These are phyloP conservation scores for Protodeltote pygarga DNA, from an alignment of 2,888 invertebrate species.

Conservation along the genomic window DNA sequence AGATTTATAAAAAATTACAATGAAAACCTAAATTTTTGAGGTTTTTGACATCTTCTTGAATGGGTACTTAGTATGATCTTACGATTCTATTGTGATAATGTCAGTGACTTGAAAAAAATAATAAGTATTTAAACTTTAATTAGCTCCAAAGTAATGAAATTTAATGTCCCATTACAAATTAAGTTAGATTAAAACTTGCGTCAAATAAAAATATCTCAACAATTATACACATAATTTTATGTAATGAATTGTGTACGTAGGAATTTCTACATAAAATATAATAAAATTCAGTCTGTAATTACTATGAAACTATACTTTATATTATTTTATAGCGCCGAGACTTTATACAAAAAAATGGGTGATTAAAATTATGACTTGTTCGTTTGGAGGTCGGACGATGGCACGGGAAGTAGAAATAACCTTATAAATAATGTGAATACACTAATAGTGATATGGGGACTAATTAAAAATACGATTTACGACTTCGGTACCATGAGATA, in stretches of 20 bases:
- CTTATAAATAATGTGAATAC: slow-evolving; percentile 59
- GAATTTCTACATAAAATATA: slow-evolving; percentile 42
- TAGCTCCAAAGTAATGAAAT: slow-evolving; percentile 41
- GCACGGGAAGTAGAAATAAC: slow-evolving; percentile 62
- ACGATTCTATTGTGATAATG: slow-evolving; percentile 38
- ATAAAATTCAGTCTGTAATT: slow-evolving; percentile 41
- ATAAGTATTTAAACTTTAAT: slow-evolving; percentile 45
- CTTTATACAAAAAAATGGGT: slow-evolving; percentile 42
- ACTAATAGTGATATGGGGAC: slow-evolving; percentile 51
- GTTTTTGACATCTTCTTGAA: slow-evolving; percentile 45
- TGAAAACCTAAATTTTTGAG: slow-evolving; percentile 15
- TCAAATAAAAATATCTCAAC: slow-evolving; percentile 41
- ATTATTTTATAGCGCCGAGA: slow-evolving; percentile 39
- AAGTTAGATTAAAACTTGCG: slow-evolving; percentile 34
- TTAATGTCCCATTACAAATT: slow-evolving; percentile 48
- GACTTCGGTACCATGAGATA: slow-evolving; percentile 52
- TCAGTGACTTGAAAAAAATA: slow-evolving; percentile 27
- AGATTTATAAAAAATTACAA: slow-evolving; percentile 25
- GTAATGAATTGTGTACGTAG: slow-evolving; percentile 37
- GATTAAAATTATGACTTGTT: slow-evolving; percentile 56
- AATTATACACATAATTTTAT: slow-evolving; percentile 42
- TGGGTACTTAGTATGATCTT: slow-evolving; percentile 36
- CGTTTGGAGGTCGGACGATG: slow-evolving; percentile 64
- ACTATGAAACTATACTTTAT: slow-evolving; percentile 38
- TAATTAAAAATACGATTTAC: slow-evolving; percentile 65